Base-by-base conservation (phyloP, 2,113 vertebrate genomes). In the Morone chrysops region DNA sequence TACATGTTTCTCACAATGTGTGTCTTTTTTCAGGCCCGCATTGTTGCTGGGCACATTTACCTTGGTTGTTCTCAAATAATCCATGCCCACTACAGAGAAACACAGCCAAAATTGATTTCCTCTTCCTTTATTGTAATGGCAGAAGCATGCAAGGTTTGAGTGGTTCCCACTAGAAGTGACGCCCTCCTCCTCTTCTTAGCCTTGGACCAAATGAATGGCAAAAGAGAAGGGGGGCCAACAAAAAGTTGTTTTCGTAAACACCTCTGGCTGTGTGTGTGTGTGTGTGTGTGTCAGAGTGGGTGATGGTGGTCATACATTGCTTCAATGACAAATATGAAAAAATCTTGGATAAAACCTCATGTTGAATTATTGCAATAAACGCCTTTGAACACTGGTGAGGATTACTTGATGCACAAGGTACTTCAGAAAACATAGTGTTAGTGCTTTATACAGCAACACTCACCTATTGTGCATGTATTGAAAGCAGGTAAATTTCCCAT, bases 61-160 rank as follows among this genome's bases (percentile, higher is more conserved):
- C 92, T 93, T 93, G 92, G 89, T 89, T 88, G 80, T 87, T 82
- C 75, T 88, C 48, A 61, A 89, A 84, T 78, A 85, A 82, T 78
- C 81, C 67, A 69, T 56, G 50, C 74, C 86, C 74, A 70, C 63
- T 72, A 50, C 67, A 82, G 81, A 84, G 75, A 85, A 84, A 84
- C 85, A 84, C 78, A 81, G 75, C 54, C 75, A 67, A 91, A 91
- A 92, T 90, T 90, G 89, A 92, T 94, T 92, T 90, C 65, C 72
- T 82, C 68, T 84, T 90, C 69, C 66, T 66, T 85, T 78, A 83
- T 92, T 92, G 57, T 83, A 56, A 71, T 45, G 18, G 83, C 70
- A 78, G 75, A 80, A 87, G 83, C 71, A 83, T 87, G 83, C 76
- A 72, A 75, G 75, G 63, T 82, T 86, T 78, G 73, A 92, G 82